phyloP scores from a whole-genome alignment of 2,113 vertebrate genomes.

The Nothobranchius kuhntae region DNA sequence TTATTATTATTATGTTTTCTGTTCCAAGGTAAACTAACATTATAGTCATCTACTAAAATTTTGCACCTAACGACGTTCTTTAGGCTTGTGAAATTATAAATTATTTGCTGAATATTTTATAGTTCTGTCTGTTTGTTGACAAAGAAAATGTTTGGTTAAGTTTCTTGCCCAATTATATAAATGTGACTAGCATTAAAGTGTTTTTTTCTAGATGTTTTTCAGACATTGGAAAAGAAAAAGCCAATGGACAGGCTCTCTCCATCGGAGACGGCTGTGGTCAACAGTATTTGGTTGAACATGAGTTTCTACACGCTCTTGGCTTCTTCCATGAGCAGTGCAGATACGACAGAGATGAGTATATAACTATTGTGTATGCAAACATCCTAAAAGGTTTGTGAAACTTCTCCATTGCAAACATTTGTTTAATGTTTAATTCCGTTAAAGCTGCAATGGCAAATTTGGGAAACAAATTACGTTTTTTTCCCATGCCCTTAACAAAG shows the following conservation, averaged over 20 bases:
- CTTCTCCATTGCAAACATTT: not conserved
- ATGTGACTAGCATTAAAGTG: not conserved
- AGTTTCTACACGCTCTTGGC: conserved; percentile 87
- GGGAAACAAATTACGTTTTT: too few species aligned
- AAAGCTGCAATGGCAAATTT: not conserved
- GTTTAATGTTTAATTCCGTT: not conserved
- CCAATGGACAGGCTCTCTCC: conserved; percentile 79
- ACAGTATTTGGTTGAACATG: conserved; percentile 77
- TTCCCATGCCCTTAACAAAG: too few species aligned
- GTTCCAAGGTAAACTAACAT: too few species aligned
- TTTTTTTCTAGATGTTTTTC: conserved; percentile 82
- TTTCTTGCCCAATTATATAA: not conserved
- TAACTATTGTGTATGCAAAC: conserved; percentile 80
- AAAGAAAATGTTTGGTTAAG: too few species aligned
- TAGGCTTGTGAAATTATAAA: too few species aligned
- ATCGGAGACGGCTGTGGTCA: conserved; percentile 80
- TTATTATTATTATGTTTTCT: too few species aligned
- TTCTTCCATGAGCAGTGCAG: conserved; percentile 89
- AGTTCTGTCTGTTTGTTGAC: not conserved
- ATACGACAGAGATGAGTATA: conserved; percentile 80
- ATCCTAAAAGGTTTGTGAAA: conserved; percentile 75
- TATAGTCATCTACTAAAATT: too few species aligned
- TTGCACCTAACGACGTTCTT: too few species aligned
- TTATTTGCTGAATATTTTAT: too few species aligned
- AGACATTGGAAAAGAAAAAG: conserved; percentile 8